Conservation (phyloP, 2,113 vertebrate species). For the Oncorhynchus nerka region DNA sequence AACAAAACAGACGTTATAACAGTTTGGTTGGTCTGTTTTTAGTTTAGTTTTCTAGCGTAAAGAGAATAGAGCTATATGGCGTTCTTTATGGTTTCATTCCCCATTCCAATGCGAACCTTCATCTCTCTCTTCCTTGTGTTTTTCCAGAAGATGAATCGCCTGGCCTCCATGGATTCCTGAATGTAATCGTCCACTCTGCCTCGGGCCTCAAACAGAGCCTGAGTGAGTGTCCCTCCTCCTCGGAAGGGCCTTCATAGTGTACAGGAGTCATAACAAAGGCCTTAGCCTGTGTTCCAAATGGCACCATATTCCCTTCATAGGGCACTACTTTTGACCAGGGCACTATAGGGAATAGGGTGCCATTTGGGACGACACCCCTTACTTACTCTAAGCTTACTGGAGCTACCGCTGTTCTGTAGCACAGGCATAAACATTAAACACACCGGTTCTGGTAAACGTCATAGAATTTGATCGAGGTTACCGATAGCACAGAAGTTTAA, state of each 20-base stretch:
- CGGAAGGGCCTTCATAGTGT: background rate
- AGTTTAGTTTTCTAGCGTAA: too few species aligned
- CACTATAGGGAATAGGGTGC: too few species aligned
- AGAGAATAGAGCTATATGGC: background rate
- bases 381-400: too few species aligned
- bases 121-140: conserved; percentile 30
- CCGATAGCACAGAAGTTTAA: too few species aligned
- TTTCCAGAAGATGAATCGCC: conserved; percentile 90
- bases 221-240: conserved; percentile 77
- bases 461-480: too few species aligned
- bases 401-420: too few species aligned
- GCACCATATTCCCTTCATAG: too few species aligned
- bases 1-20: background rate
- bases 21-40: background rate
- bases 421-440: too few species aligned
- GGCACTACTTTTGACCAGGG: too few species aligned
- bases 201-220: conserved; percentile 94
- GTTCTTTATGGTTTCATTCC: background rate
- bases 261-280: background rate
- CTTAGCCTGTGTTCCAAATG: background rate
- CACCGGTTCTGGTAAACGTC: too few species aligned
- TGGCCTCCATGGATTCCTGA: conserved; percentile 93
- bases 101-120: background rate
- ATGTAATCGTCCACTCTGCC: conserved; percentile 97
- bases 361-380: too few species aligned